These are phyloP conservation scores for Phalacrocorax carbo DNA, from an alignment of 2,113 vertebrate species.

Conservation along the genomic window DNA sequence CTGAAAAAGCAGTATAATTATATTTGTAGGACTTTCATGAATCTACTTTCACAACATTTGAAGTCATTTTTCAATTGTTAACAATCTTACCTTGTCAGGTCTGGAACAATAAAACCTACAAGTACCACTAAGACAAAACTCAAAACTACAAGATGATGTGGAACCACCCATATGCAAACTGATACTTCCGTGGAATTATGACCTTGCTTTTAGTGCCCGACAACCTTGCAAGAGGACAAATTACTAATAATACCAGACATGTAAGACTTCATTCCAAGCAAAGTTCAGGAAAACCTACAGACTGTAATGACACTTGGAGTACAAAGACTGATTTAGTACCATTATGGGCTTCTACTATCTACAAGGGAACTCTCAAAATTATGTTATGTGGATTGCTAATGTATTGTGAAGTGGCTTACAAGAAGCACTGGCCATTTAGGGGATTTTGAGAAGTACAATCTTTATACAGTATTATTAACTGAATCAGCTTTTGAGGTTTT, in stretches of 20 bases:
- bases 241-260: neutral
- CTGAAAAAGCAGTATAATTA: neutral
- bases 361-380: constrained; percentile 49
- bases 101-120: neutral
- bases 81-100: neutral
- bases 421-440: neutral
- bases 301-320: neutral
- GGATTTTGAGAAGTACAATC: constrained; percentile 13
- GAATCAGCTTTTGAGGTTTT: constrained; percentile 37
- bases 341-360: neutral
- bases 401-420: neutral
- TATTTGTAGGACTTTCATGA: neutral
- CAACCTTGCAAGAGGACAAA: neutral
- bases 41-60: neutral
- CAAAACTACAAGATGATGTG: neutral
- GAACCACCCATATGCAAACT: neutral
- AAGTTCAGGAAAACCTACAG: neutral
- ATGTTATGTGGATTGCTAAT: constrained; percentile 8
- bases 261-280: neutral
- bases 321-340: constrained; percentile 41
- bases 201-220: neutral
- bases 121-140: neutral
- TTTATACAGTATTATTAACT: constrained; percentile 25
- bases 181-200: neutral
- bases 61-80: neutral